phyloP scores from a whole-genome alignment of 2,113 vertebrate species.

The Galbula dea region DNA sequence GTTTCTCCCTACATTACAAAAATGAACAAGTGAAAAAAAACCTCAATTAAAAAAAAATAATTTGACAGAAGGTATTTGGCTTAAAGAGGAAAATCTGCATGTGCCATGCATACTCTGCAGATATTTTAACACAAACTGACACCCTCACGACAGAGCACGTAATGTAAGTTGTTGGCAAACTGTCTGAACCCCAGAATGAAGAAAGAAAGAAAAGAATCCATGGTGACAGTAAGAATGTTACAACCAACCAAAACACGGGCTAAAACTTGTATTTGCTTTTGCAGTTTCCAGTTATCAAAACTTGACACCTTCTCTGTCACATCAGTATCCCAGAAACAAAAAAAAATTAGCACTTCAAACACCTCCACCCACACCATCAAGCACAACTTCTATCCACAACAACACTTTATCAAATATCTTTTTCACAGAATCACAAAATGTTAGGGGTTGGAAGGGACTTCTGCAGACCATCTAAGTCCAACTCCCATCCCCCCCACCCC shows the following conservation, averaged over 20 bases:
- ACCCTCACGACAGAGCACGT: neutral
- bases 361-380: conserved; percentile 34
- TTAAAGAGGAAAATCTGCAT: neutral
- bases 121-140: neutral
- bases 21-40: neutral
- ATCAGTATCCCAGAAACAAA: neutral
- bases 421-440: no score
- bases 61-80: neutral
- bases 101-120: neutral
- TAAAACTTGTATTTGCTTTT: neutral
- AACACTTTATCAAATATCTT: neutral
- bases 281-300: conserved; percentile 33
- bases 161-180: conserved; percentile 5
- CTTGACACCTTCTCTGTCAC: conserved; percentile 18
- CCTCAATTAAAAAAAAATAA: neutral
- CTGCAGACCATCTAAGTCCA: no score
- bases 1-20: neutral
- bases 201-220: neutral
- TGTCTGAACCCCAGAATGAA: neutral
- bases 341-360: conserved; percentile 36
- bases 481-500: no score
- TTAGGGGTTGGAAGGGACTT: no score
- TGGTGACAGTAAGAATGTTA: conserved; percentile 11
- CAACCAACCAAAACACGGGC: conserved; percentile 8
- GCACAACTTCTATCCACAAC: neutral